Base-by-base conservation (phyloP, 2,113 vertebrate species). In the Melanerpes aurifrons region DNA sequence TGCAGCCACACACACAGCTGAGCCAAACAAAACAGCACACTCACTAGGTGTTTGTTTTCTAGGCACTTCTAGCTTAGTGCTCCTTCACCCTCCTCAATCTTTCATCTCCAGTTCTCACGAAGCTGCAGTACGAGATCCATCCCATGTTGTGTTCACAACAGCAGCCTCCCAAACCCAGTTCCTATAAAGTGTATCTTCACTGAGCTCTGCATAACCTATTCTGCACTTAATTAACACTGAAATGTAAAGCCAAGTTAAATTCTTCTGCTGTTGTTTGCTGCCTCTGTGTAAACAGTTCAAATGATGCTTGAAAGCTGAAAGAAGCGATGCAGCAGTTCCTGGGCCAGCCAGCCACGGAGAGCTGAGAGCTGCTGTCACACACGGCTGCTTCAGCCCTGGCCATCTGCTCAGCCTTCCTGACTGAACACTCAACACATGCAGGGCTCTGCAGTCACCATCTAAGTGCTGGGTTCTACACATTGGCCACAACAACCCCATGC, bases 21-120 rank as follows among this genome's bases (percentile, higher is more conserved):
- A 96, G 94, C 92, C 95, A 96, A 96, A 88, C 67, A 72, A 94
- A 96, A 96, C 86, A 95, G 87, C 85, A 53, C 29, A 37, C 67
- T 92, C 76, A 63, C 73, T 74, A 31, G 3, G n/a, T 81, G 87
- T 86, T 94, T 95, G 76, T 95, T 95, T 92, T 94, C 72, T 12
- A 94, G 87, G 90, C 93, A 73, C 56, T 86, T 88, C 76, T 92
- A 95, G 86, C 90, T 58, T 9, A 31, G 85, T 43, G 86, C 80
- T 93, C 87, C 76, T 86, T 90, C 4, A 0, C 73, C 80, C 86
- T 82, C 67, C 82, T 94, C 86, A 84, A 37, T 57, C 75, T 91
- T 89, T 91, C 86, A 92, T 90, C 86, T 91, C 82, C 84, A 81
- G 66, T 56, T 63, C 70, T 86, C 28, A 4, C 93, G 83, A 88